Percentiles rank a stretch among this genome's conserved stretches.
phyloP scores from a whole-genome alignment of 2,888 invertebrate genomes.

The Euzophera pinguis region DNA sequence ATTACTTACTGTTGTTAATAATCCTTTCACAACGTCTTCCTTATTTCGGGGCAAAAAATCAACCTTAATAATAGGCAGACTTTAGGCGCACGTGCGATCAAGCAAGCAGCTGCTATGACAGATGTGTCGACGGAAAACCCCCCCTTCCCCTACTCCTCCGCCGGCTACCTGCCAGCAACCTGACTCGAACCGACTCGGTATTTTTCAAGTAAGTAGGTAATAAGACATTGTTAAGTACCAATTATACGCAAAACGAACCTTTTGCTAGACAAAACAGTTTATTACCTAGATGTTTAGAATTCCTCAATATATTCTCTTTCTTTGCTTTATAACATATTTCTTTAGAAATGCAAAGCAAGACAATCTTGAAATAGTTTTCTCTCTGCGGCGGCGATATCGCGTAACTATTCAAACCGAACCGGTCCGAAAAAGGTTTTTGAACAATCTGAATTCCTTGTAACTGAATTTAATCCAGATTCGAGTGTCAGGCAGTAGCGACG shows the following conservation, averaged over 20 bases:
- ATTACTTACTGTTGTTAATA: constrained; percentile 17
- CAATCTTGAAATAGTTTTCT: not conserved
- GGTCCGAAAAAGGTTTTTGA: constrained; percentile 19
- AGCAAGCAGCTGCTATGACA: constrained; percentile 71
- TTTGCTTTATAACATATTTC: not conserved
- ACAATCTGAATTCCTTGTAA: constrained; percentile 30
- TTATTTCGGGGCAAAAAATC: constrained; percentile 55
- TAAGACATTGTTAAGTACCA: not conserved
- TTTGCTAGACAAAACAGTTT: not conserved
- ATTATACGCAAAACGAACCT: not conserved
- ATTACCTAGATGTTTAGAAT: not conserved
- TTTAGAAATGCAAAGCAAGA: not conserved
- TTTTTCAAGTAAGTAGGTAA: not conserved
- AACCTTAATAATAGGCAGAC: constrained; percentile 67
- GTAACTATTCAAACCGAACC: constrained; percentile 17
- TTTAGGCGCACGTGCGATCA: constrained; percentile 68
- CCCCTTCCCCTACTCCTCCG: constrained; percentile 31
- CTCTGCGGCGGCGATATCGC: not conserved
- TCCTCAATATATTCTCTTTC: not conserved
- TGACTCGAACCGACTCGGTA: constrained; percentile 19
- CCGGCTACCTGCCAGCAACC: constrained; percentile 51
- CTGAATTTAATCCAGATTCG: constrained; percentile 33
- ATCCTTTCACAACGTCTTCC: constrained; percentile 44
- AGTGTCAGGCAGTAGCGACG: constrained; percentile 48
- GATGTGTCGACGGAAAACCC: constrained; percentile 65